Base-by-base conservation (phyloP, 2,888 invertebrate species). In the Mythimna loreyi region DNA sequence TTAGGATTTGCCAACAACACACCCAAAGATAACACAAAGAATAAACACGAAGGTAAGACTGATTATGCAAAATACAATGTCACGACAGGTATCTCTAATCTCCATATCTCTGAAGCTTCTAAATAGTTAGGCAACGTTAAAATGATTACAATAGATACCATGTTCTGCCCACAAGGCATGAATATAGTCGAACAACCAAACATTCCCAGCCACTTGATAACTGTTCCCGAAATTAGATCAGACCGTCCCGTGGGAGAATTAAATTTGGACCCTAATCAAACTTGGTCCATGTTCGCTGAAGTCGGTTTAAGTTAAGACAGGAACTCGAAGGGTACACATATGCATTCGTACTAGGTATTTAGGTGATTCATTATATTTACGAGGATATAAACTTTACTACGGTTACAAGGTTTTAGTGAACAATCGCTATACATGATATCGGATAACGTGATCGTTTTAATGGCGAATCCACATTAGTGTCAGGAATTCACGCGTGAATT, bases 221-320 rank as follows among this genome's bases (percentile, higher is more conserved):
- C 88, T 90, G 87, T 86, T 86, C 83, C 67, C 81, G 78, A 87
- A 92, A 92, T 91, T 89, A 89, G 88, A 90, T 90, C 86, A 89
- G 89, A 76, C 82, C 83, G 86, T 86, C 92, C 86, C 86, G 65
- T 63, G 89, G 85, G 91, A 81, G 87, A 91, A 90, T 92, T 91
- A 92, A 91, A 91, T 91, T 91, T 90, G 86, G 87, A 91, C 91
- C 92, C 90, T 89, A 91, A 92, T 93, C 92, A 92, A 92, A 92
- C 86, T 92, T 92, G 82, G 84, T 76, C 79, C 81, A 81, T 90
- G 87, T 90, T 90, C 72, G 70, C 68, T 72, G 63, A 86, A 90
- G 87, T 86, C 87, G 83, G 85, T 83, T 82, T 73, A 85, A 82
- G 83, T 83, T 72, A 83, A 82, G 72, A 75, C 80, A 77, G 72